Percentiles rank a stretch among this genome's conserved stretches.
Evolutionary conservation across 2,888 invertebrate species (phyloP).

Genomic region (Volucella inanis): DNA sequence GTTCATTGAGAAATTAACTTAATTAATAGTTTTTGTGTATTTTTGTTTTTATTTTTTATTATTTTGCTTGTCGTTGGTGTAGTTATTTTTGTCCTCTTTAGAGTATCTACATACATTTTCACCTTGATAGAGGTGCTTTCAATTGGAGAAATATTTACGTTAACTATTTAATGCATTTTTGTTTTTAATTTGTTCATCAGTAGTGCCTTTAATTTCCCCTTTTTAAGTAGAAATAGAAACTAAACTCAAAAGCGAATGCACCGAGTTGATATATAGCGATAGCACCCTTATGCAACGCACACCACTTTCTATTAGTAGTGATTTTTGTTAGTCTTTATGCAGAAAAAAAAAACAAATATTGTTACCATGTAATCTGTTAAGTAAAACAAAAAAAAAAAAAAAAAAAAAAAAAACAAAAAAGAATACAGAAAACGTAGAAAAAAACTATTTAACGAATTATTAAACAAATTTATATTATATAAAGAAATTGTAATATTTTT

Average conservation of each 20-base stretch:
- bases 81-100: constrained; percentile 32
- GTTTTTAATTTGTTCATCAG: constrained; percentile 25
- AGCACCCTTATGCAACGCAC: constrained; percentile 54
- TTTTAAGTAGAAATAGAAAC: constrained; percentile 22
- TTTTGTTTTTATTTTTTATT: constrained; percentile 36
- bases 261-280: constrained; percentile 29
- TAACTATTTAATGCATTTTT: constrained; percentile 36
- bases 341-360: constrained; percentile 50
- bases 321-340: constrained; percentile 64
- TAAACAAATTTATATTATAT: constrained; percentile 69
- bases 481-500: constrained; percentile 68
- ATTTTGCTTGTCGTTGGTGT: constrained; percentile 49
- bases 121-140: constrained; percentile 38
- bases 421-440: background rate
- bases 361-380: constrained; percentile 64
- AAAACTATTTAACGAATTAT: constrained; percentile 70
- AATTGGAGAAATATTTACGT: constrained; percentile 23
- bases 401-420: too few relatives aligned
- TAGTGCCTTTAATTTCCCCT: constrained; percentile 65
- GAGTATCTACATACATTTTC: constrained; percentile 31
- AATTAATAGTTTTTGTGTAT: constrained; percentile 36
- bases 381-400: background rate
- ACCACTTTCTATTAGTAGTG: constrained; percentile 67
- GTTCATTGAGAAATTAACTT: constrained; percentile 74
- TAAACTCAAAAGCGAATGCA: constrained; percentile 28